Evolutionary conservation across 2,797 vertebrate genomes (phyloP).

Genomic region (Hypotaenidia philippensis): DNA sequence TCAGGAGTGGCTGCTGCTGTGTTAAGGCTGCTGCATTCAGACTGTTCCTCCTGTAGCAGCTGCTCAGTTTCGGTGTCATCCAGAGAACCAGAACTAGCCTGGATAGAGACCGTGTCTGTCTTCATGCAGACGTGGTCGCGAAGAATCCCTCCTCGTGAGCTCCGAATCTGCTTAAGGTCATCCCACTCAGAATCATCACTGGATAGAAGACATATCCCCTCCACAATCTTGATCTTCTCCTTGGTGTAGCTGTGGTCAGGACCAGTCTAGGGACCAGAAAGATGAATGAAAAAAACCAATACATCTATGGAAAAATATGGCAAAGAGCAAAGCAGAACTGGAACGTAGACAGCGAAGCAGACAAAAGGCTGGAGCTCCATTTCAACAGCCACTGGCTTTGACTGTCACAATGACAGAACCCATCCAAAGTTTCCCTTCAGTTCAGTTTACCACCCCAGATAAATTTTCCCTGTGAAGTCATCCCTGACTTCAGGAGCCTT

Average conservation of each 20-base stretch:
- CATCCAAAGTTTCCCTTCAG: background rate
- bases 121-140: slow-evolving; percentile 94
- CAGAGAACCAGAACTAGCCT: slow-evolving; percentile 95
- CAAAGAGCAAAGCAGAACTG: slow-evolving; percentile 27
- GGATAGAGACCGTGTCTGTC: slow-evolving; percentile 96
- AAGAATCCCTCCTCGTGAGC: slow-evolving; percentile 91
- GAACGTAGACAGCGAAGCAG: background rate
- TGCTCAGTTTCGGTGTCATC: slow-evolving; percentile 97
- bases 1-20: slow-evolving; percentile 87
- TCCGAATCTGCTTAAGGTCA: slow-evolving; percentile 95
- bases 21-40: slow-evolving; percentile 94
- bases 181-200: slow-evolving; percentile 95
- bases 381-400: background rate
- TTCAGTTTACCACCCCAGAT: background rate
- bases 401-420: background rate
- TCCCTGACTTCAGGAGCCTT: background rate
- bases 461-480: background rate
- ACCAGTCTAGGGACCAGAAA: slow-evolving; percentile 79
- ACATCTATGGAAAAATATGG: background rate
- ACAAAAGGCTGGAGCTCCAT: background rate
- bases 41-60: slow-evolving; percentile 95
- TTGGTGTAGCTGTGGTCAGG: slow-evolving; percentile 93
- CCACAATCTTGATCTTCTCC: slow-evolving; percentile 98
- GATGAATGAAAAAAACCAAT: background rate
- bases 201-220: slow-evolving; percentile 96